Evolutionary conservation across 2,797 vertebrate species (phyloP), one percentile per base, ranked within the genome.

Genomic region (Vireo griseus): DNA sequence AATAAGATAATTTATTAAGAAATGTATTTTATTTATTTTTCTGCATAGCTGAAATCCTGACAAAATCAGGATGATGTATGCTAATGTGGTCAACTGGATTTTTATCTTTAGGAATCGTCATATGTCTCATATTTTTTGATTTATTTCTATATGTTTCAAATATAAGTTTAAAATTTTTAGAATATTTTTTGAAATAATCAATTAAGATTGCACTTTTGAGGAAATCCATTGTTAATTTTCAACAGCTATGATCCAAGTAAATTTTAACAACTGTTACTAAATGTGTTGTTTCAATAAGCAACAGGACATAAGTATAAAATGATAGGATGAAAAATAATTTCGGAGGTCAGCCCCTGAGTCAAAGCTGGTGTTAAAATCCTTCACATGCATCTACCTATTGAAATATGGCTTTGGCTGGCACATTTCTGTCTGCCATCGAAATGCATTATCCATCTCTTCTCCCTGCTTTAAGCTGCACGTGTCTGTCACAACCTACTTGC

Each of bases 331-430:
- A 81, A 47, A 40, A 57, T 28, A 47, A 66, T 85, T 78, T 82
- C 45, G 61, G 45, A n/a, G 13, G 16, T 37, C 44, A 51, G 6
- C 14, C 63, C 16, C 69, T 62, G 28, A 39, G 37, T 45, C 62
- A 57, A 44, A 44, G 37, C 52, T 40, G 10, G 18, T 40, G 18
- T 57, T 93, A 66, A 77, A 66, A 42, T 48, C 16, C 25, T 68
- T 21, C 8, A 13, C 0, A 0, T 31, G 13, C 5, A 35, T 14
- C 55, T 77, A 3, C 39, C 11, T 51, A 24, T 16, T 54, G 40
- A 62, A 13, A 16, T 58, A 29, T 0, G 10, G 24, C 31, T 87
- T 74, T 13, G 21, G 42, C 26, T 66, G 54, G 28, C 19, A 47
- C 3, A 3, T 54, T 82, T 78, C 37, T 47, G 22, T 31, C 11